Evolutionary conservation across 2,888 invertebrate genomes (phyloP).

Genomic region (Anthophora plumipes): DNA sequence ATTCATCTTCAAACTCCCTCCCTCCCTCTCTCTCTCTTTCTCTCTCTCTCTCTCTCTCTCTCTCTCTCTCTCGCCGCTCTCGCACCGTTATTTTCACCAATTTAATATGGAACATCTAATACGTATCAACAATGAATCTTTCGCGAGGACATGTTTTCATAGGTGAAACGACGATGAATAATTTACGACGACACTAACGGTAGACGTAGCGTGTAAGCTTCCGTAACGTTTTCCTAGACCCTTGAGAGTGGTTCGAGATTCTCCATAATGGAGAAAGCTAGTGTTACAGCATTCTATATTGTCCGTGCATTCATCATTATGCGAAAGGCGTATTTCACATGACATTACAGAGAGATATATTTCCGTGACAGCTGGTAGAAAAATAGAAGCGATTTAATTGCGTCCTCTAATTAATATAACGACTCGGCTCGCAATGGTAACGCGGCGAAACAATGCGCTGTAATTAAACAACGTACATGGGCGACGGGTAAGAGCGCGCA

Average conservation of each 20-base stretch:
- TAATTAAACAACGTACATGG: constrained; percentile 10
- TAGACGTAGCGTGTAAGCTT: neutral
- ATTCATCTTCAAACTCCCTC: neutral
- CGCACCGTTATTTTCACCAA: neutral
- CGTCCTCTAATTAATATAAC: constrained; percentile 36
- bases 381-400: constrained; percentile 24
- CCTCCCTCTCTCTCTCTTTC: too few relatives aligned
- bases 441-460: neutral
- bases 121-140: neutral
- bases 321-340: neutral
- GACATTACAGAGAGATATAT: constrained; percentile 6
- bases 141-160: neutral
- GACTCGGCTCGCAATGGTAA: neutral
- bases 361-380: constrained; percentile 19
- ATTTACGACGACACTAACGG: neutral
- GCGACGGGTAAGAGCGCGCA: neutral
- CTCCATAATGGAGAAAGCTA: neutral
- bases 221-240: neutral
- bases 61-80: too few relatives aligned
- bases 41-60: too few relatives aligned
- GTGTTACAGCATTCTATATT: neutral
- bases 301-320: neutral
- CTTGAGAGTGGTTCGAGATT: neutral
- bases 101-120: neutral
- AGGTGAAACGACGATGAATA: constrained; percentile 27